Conservation (phyloP, 2,797 vertebrate species). For the Sorex maritimensis region DNA sequence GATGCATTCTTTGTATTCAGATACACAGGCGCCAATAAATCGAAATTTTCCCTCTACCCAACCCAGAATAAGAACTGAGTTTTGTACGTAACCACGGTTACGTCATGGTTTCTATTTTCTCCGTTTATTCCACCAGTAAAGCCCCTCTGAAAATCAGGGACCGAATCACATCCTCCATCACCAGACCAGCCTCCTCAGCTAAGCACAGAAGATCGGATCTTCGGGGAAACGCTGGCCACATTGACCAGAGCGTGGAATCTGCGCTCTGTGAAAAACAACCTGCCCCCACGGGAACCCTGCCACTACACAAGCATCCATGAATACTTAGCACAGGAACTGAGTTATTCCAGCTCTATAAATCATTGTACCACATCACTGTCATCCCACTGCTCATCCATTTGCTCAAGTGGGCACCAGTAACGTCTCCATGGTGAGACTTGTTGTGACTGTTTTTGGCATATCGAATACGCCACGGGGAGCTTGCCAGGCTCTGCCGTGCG, state of each 20-base stretch:
- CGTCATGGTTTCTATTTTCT: background rate
- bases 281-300: slow-evolving; percentile 26
- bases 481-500: too few relatives aligned
- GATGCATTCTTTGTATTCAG: slow-evolving; percentile 7
- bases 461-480: too few relatives aligned
- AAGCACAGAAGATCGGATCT: background rate
- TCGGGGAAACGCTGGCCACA: background rate
- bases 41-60: background rate
- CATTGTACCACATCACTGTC: too few relatives aligned
- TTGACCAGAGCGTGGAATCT: background rate
- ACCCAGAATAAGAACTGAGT: slow-evolving; percentile 6
- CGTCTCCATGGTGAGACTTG: too few relatives aligned
- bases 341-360: background rate
- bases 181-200: background rate
- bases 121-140: slow-evolving; percentile 24
- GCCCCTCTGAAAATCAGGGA: background rate
- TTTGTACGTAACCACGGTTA: slow-evolving; percentile 4
- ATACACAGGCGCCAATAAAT: background rate
- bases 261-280: background rate
- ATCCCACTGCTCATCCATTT: too few relatives aligned
- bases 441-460: too few relatives aligned
- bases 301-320: background rate
- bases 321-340: background rate
- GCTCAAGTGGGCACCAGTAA: too few relatives aligned
- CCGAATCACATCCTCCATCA: background rate